Evolutionary conservation across 2,797 vertebrate genomes (phyloP), one percentile per base, ranked within the genome.

Genomic region (Knipowitschia caucasica): DNA sequence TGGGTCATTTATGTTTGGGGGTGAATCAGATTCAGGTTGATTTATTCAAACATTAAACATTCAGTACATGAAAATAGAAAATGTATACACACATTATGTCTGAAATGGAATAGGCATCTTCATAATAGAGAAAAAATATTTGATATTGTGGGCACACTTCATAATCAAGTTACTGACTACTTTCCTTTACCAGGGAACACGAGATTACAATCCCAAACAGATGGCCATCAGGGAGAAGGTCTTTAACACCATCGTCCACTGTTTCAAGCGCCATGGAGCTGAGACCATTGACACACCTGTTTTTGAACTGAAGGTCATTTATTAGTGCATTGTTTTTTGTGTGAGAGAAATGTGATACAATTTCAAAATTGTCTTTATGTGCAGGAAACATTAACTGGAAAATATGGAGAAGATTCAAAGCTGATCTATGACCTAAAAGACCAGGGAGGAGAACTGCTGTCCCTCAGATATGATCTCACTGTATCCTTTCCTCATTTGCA

Each of bases 371-470:
- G 25, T 68, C 7, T 40, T 17, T 1, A 4, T 63, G 15, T 57
- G 7, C 46, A 99, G 96, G 96, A 99, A 88, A 95, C 90, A 0
- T 47, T 99, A 64, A 90, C 73, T 0, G 96, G 96, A 36, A 97
- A 98, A 67, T 99, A 99, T 0, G 96, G 96, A 4, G 95, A 98
- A 75, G 93, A 92, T 23, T 89, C 94, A 0, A 94, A 95, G 73
- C 95, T 98, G 43, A 98, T 99, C 80, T 99, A 99, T 0, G 93
- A 99, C 71, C 88, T 99, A 55, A 94, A 97, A 74, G 95, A 99
- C 80, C 96, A 98, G 64, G 96, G 96, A 18, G 96, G 96, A 58
- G 96, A 98, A 82, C 90, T 95, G 65, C 87, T 98, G 67, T 94
- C 96, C 7, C 89, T 99, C 70, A 93, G 95, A 84, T 98, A 99